Conservation (phyloP, 2,888 invertebrate genomes). For the Xestoiulus laeticollis region DNA sequence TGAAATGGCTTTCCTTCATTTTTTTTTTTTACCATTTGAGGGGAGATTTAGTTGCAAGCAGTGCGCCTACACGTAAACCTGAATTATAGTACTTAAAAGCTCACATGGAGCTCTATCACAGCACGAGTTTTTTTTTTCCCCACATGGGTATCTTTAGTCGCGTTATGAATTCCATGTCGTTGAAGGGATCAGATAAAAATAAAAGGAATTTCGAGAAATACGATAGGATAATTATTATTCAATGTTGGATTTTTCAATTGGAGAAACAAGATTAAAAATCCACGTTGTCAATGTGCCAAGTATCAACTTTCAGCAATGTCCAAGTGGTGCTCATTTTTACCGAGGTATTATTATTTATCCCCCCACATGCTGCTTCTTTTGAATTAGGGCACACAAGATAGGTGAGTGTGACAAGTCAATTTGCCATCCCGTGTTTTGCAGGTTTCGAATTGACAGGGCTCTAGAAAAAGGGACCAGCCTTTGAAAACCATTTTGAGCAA, state of each 20-base stretch:
- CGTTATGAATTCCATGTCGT: constrained; percentile 4
- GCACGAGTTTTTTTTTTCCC: constrained; percentile 1
- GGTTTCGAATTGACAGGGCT: background rate
- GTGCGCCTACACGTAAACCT: too few relatives aligned
- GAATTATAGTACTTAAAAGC: background rate
- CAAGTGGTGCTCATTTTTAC: background rate
- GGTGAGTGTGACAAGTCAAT: constrained; percentile 52
- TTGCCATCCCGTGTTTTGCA: constrained; percentile 45
- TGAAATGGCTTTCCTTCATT: background rate
- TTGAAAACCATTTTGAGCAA: background rate
- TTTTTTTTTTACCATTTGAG: background rate
- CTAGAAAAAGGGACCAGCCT: background rate
- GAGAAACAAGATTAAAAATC: background rate
- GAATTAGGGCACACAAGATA: constrained; percentile 4
- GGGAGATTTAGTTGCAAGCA: too few relatives aligned
- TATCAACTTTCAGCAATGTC: background rate
- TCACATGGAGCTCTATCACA: background rate
- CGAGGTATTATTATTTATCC: background rate
- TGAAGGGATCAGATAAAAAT: background rate
- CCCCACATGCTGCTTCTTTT: constrained; percentile 17
- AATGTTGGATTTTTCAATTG: background rate
- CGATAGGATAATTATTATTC: background rate
- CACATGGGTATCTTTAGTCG: constrained; percentile 20
- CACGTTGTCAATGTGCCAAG: background rate
- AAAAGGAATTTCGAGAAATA: background rate